Conservation (phyloP, 2,113 vertebrate species). For the human (Homo sapiens) region GRCh38 chr21:35489501-35490000, state of each 20-base stretch:
- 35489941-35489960: not conserved
- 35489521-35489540: slow-evolving; percentile 3
- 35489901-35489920: not conserved
- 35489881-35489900: not conserved
- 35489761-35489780: not conserved
- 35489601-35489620: slow-evolving; percentile 76
- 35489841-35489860: not conserved
- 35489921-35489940: not conserved
- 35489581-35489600: not conserved
- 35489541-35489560: not conserved
- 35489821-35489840: not conserved
- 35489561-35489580: not conserved
- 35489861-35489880: not conserved
- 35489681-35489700: slow-evolving; percentile 77
- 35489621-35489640: slow-evolving; percentile 79
- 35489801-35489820: not conserved
- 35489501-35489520: not conserved
- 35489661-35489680: slow-evolving; percentile 84
- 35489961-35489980: not conserved
- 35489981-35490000: not conserved
- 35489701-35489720: slow-evolving; percentile 70
- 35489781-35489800: not conserved
- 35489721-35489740: slow-evolving; percentile 57
- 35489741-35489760: slow-evolving; percentile 48
- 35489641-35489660: slow-evolving; percentile 85